These are phyloP conservation scores for Mugil cephalus DNA, from an alignment of 2,113 vertebrate genomes.

Conservation along the genomic window DNA sequence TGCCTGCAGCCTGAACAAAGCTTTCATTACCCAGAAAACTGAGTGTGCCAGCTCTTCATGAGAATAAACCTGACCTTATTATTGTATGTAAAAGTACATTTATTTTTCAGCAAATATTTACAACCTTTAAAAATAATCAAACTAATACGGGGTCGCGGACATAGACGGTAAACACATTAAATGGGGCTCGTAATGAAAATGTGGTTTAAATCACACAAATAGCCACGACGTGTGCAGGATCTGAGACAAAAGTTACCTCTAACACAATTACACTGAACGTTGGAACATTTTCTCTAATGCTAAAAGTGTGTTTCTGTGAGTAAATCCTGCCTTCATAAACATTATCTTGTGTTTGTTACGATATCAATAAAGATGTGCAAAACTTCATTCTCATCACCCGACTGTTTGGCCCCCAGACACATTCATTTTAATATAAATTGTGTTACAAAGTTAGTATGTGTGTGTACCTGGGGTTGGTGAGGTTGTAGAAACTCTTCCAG, in stretches of 20 bases:
- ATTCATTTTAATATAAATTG: too few species aligned
- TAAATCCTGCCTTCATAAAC: neutral
- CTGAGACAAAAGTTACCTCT: neutral
- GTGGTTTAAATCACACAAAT: too few species aligned
- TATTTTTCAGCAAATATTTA: too few species aligned
- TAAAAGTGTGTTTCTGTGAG: neutral
- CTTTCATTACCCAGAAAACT: too few species aligned
- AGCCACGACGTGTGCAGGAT: too few species aligned
- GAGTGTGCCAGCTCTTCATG: neutral
- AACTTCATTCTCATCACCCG: neutral
- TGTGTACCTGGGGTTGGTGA: slow-evolving; percentile 96
- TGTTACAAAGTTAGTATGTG: neutral
- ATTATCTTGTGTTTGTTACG: neutral
- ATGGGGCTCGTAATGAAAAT: too few species aligned
- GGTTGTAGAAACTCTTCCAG: slow-evolving; percentile 99
- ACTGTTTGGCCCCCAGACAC: neutral
- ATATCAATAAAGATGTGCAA: too few species aligned
- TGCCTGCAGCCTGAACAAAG: too few species aligned
- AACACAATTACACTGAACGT: neutral
- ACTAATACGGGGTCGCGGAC: too few species aligned
- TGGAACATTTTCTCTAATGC: neutral
- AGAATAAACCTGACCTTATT: neutral
- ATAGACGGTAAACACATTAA: too few species aligned
- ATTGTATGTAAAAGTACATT: too few species aligned
- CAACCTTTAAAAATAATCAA: too few species aligned